Percentiles rank a stretch among this genome's conserved stretches.
phyloP scores from a whole-genome alignment of 2,113 vertebrate genomes.

The Hemibagrus wyckioides region DNA sequence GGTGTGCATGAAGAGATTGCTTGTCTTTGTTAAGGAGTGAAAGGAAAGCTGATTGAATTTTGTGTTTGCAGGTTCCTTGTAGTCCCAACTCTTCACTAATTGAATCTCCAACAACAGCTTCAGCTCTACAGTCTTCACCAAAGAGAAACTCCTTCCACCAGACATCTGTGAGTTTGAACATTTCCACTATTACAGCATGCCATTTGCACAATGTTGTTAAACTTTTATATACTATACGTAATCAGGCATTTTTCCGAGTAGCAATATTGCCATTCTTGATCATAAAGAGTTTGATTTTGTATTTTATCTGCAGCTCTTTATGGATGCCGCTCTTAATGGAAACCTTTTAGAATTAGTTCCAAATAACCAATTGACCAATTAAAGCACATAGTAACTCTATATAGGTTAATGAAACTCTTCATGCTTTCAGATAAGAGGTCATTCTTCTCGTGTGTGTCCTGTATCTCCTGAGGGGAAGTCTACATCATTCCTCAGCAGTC shows the following conservation, averaged over 20 bases:
- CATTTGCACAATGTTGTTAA: background rate
- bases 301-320: constrained; percentile 60
- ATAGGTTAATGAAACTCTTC: constrained; percentile 1
- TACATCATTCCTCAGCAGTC: constrained; percentile 51
- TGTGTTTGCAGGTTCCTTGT: constrained; percentile 61
- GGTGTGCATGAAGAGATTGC: constrained; percentile 22
- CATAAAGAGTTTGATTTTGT: background rate
- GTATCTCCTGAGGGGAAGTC: constrained; percentile 61
- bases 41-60: constrained; percentile 39
- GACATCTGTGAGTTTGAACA: constrained; percentile 43
- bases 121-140: constrained; percentile 31
- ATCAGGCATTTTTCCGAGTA: background rate
- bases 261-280: background rate
- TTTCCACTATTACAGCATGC: too few species aligned
- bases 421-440: constrained; percentile 65
- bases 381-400: background rate
- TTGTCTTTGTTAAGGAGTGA: constrained; percentile 39
- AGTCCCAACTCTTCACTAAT: constrained; percentile 51
- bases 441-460: constrained; percentile 57
- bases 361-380: background rate
- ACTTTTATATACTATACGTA: background rate
- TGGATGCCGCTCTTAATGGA: constrained; percentile 39
- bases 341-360: constrained; percentile 20
- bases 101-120: constrained; percentile 49
- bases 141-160: constrained; percentile 35